Base-by-base conservation (phyloP, 2,888 invertebrate genomes). In the Lasioglossum zephyrum region DNA sequence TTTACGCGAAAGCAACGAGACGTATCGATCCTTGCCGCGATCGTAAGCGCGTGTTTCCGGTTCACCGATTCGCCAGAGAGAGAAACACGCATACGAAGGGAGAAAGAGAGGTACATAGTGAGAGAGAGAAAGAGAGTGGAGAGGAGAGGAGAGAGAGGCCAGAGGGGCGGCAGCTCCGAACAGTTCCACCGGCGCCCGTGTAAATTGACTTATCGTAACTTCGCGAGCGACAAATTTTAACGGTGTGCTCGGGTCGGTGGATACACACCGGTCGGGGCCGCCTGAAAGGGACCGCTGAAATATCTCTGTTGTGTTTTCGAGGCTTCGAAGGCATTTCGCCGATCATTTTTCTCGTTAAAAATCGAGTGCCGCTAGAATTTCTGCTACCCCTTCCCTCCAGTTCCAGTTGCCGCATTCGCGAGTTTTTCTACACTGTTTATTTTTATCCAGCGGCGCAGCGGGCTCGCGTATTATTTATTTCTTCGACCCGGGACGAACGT, bases 1-100 rank as follows among this genome's bases (percentile, higher is more conserved):
- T 79, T 90, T 82, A 80, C 86, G 85, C 79, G 81, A 86, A 87
- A 87, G 83, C 86, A 82, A 86, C 83, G 77, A 86, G 86, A 82
- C 82, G 72, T 73, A 80, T 82, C 82, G 79, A 81, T 85, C 81
- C 78, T 73, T 75, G 78, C 47, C 66, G 70, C 85, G 77, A 77
- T 77, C 53, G 85, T 80, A 49, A 74, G 77, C 79, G 76, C 69
- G 60, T 60, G 77, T 69, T 79, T 85, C 77, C 73, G 85, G 85
- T 85, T 85, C 79, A 77, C 16, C 81, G 85, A 53, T 81, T 85
- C 73, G 49, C 22, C 41, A 70, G 41, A 70, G 69, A 39, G 26
- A 60, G 26, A 26, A 44, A 44, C 44, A 44, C 44, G 44, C 11
- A 44, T 3, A 44, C 44, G 44, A 11, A 44, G 11, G 11, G 60